These are phyloP conservation scores for Pheosia gnoma DNA, from an alignment of 2,888 invertebrate species.

Conservation along the genomic window DNA sequence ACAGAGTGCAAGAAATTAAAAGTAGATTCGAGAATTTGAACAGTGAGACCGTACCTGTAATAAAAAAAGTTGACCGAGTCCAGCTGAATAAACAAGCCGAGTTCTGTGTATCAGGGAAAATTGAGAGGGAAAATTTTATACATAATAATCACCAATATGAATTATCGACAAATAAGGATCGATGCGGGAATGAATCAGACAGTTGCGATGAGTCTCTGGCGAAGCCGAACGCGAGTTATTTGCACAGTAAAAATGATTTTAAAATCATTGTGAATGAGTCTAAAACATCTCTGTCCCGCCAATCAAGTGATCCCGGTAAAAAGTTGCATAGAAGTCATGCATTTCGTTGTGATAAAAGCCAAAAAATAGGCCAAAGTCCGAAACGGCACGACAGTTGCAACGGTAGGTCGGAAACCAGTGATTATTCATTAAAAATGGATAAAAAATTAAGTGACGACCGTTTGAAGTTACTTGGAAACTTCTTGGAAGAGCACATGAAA, in stretches of 20 bases:
- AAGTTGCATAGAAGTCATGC: slow-evolving; percentile 85
- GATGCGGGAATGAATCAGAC: slow-evolving; percentile 40
- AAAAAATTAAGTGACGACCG: slow-evolving; percentile 71
- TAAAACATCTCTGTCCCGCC: slow-evolving; percentile 67
- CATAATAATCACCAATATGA: slow-evolving; percentile 26
- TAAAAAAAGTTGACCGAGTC: slow-evolving; percentile 31
- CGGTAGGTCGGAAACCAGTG: slow-evolving; percentile 68
- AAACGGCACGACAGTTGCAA: slow-evolving; percentile 72
- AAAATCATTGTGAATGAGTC: slow-evolving; percentile 58
- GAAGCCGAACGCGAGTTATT: slow-evolving; percentile 69
- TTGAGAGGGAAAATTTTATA: slow-evolving; percentile 38
- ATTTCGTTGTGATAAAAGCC: slow-evolving; percentile 81
- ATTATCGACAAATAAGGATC: slow-evolving; percentile 36
- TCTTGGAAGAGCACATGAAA: slow-evolving; percentile 75
- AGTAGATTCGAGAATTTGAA: slow-evolving; percentile 85
- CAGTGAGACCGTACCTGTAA: slow-evolving; percentile 54
- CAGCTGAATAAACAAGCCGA: slow-evolving; percentile 50
- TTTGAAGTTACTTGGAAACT: slow-evolving; percentile 66
- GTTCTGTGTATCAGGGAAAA: slow-evolving; percentile 12
- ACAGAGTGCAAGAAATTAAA: slow-evolving; percentile 86
- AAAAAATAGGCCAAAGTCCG: slow-evolving; percentile 56
- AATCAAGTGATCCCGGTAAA: slow-evolving; percentile 79
- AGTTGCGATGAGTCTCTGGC: slow-evolving; percentile 45
- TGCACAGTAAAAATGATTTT: slow-evolving; percentile 65
- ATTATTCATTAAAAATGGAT: slow-evolving; percentile 66